These are phyloP conservation scores for Orius insidiosus DNA, from an alignment of 1,140 invertebrate species.

Conservation along the genomic window DNA sequence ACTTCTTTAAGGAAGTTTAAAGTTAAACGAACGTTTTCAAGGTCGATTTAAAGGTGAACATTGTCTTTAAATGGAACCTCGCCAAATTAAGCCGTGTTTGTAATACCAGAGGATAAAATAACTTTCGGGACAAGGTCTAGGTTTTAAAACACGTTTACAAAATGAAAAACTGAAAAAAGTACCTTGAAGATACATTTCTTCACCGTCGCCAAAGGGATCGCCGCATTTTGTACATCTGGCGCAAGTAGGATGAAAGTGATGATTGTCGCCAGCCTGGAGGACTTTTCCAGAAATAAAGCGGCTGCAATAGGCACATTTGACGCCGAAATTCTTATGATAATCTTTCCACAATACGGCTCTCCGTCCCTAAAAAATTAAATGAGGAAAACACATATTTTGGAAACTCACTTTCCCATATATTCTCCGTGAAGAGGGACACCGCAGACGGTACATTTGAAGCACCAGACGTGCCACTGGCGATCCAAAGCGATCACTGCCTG, in stretches of 20 bases:
- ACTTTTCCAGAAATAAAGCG: slow-evolving; percentile 92
- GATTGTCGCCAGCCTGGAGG: slow-evolving; percentile 85
- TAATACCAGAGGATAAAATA: neutral
- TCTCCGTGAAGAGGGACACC: slow-evolving; percentile 79
- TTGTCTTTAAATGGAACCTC: neutral
- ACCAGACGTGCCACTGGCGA: slow-evolving; percentile 75
- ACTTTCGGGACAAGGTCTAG: neutral
- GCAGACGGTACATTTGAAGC: slow-evolving; percentile 78
- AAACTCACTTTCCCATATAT: slow-evolving; percentile 75
- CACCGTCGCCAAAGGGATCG: slow-evolving; percentile 89
- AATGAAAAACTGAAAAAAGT: too few species aligned
- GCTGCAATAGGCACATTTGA: slow-evolving; percentile 87
- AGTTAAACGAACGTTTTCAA: neutral
- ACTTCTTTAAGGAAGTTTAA: too few species aligned
- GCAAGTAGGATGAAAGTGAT: slow-evolving; percentile 95
- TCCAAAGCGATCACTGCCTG: slow-evolving; percentile 87
- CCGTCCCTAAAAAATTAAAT: slow-evolving; percentile 45
- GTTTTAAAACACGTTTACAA: neutral
- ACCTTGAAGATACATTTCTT: slow-evolving; percentile 95
- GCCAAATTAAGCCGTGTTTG: neutral
- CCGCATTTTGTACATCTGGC: slow-evolving; percentile 90
- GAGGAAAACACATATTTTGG: slow-evolving; percentile 1
- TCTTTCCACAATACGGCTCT: slow-evolving; percentile 86
- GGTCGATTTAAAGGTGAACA: neutral
- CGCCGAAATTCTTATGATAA: slow-evolving; percentile 86